Base-by-base conservation (phyloP, 1,140 invertebrate genomes). In the Triops cancriformis region DNA sequence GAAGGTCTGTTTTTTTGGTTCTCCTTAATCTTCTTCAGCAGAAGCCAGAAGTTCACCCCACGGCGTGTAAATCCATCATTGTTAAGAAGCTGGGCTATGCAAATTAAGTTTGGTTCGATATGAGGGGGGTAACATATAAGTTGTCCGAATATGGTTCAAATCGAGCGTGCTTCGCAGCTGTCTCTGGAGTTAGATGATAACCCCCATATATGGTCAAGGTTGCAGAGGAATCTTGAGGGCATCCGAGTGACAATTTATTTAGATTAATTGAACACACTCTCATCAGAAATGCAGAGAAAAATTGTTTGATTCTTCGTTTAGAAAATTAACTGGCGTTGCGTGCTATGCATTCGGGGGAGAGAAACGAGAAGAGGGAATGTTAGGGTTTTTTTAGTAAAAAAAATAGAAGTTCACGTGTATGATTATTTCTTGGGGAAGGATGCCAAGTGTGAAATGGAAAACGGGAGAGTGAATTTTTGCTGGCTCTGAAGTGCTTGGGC, bases 371-470 rank as follows among this genome's bases (percentile, higher is more conserved):
- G 51, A n/a, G 51, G 51, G 18, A n/a, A 64, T 64, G 18, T 64
- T 64, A 64, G 3, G 14, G 10, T 9, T 64, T 64, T 64, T 64
- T 12, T 12, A 18, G 51, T 64, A 7, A 7, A 37, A 37, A 37
- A 37, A 37, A n/a, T n/a, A n/a, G n/a, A n/a, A 37, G 31, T 7
- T 37, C 31, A 7, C 7, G 7, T 64, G 18, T 64, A 23, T 64
- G 51, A 64, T 64, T 64, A 64, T 64, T 64, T 64, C 51, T 4
- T 64, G 51, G 51, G 14, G 51, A 23, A 64, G 51, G 51, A 64
- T 64, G 51, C 51, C 51, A 64, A 64, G 51, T 64, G 51, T 64
- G 51, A 64, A 64, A 64, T 64, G 23, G 51, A 23, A 64, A 64
- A 64, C 51, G 51, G 18, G 51, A 64, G 51, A 64, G 18, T 64